phyloP scores from a whole-genome alignment of 2,888 invertebrate genomes.

The Euproctis similis region DNA sequence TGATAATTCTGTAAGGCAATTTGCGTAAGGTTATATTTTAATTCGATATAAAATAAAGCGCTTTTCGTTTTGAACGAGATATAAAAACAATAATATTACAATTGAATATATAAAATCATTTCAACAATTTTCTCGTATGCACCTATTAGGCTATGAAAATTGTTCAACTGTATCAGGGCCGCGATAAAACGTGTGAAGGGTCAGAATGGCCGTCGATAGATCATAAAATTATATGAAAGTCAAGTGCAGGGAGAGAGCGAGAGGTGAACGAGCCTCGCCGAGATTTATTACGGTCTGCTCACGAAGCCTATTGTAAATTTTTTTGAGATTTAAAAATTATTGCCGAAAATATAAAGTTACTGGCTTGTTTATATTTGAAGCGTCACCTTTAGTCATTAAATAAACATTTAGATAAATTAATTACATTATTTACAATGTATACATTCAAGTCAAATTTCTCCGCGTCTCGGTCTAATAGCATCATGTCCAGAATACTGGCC shows the following conservation, averaged over 20 bases:
- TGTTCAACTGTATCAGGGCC: slow-evolving; percentile 39
- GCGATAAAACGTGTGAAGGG: slow-evolving; percentile 71
- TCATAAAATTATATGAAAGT: slow-evolving; percentile 76
- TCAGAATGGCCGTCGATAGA: slow-evolving; percentile 67
- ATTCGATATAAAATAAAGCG: no score
- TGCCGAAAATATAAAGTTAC: slow-evolving; percentile 28
- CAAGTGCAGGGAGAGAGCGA: slow-evolving; percentile 68
- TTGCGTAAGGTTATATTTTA: no score
- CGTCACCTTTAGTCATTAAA: no score
- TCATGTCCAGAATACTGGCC: no score
- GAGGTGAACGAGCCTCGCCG: slow-evolving; percentile 56
- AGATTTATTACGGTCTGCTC: slow-evolving; percentile 71
- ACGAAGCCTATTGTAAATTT: slow-evolving; percentile 68
- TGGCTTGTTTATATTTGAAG: slow-evolving; percentile 18
- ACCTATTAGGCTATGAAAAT: slow-evolving; percentile 26
- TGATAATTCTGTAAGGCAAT: no score
- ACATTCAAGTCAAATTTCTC: no score
- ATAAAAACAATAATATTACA: no score
- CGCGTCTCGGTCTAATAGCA: no score
- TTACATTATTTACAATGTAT: no score
- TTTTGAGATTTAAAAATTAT: slow-evolving; percentile 53
- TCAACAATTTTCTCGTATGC: slow-evolving; percentile 20
- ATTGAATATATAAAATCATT: no score
- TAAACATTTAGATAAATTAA: no score
- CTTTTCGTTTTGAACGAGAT: no score